Evolutionary conservation across 2,888 invertebrate genomes (phyloP), one percentile per base, ranked within the genome.

Genomic region (Sarcophaga rosellei): DNA sequence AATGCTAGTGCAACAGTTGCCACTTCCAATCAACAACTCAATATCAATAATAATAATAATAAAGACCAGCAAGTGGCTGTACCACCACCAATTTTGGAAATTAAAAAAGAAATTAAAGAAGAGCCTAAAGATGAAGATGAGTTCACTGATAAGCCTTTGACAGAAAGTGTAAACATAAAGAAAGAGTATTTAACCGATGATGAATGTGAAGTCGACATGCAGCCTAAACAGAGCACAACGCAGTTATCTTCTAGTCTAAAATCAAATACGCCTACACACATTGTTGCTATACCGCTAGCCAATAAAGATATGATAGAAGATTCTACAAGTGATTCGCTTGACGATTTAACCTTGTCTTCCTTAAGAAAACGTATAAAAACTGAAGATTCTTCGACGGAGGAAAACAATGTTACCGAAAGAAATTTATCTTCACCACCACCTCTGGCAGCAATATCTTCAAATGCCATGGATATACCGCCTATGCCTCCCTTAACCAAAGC

Each of bases 61-160:
- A 80, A 86, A 47, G 87, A 88, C 20, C 84, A 68, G 20, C 83
- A 69, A 69, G 65, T 83, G 6, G 21, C 62, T 0, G 89, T 91
- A 81, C 92, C 92, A 0, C 85, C 90, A 21, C 91, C 91, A 4
- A 91, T 90, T n/a, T 17, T 91, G 57, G 91, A 91, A 66, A 91
- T 92, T 11, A 92, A 92, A 68, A 87, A 89, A 72, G 92, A 92
- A 87, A 91, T 92, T 23, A 91, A 91, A 84, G 85, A 85, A 11
- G 91, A 91, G 47, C 91, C 92, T 5, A 87, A 83, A 44, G 91
- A 91, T 23, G 68, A 88, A 0, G 89, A 88, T 1, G 88, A 88
- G 3, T 57, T 21, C 2, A 11, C 21, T 0, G 53, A 61, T 57
- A 74, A 61, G 0, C 5, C 21, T 6, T 53, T 63, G 1, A 77